These are phyloP conservation scores for Tachysurus fulvidraco DNA, from an alignment of 2,113 vertebrate species.

Conservation along the genomic window DNA sequence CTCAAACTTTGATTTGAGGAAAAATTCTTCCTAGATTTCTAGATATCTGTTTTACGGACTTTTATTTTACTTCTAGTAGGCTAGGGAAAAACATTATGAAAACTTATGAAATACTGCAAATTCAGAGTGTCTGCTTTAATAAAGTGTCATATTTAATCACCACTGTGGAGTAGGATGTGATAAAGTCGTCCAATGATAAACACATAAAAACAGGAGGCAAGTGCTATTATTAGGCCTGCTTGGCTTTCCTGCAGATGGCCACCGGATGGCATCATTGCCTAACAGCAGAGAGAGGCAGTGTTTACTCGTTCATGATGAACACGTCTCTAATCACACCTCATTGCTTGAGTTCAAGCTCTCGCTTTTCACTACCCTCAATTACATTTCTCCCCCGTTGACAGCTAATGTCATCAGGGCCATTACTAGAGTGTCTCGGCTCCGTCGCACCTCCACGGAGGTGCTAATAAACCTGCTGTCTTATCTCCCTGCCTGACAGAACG, in stretches of 20 bases:
- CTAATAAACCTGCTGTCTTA: constrained; percentile 31
- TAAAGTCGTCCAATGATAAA: no score
- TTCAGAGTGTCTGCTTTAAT: no score
- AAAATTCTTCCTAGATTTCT: no score
- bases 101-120: no score
- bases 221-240: neutral
- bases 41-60: no score
- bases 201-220: no score
- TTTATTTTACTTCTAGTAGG: no score
- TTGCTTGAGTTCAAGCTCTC: constrained; percentile 22
- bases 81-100: no score
- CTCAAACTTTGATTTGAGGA: no score
- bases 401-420: constrained; percentile 35
- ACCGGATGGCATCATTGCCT: constrained; percentile 64
- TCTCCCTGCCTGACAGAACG: constrained; percentile 21
- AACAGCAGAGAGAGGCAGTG: neutral
- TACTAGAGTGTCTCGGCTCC: constrained; percentile 17
- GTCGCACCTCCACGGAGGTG: neutral
- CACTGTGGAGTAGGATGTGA: no score
- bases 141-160: no score
- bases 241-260: neutral
- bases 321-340: constrained; percentile 12
- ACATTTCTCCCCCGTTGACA: constrained; percentile 14
- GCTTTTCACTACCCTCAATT: constrained; percentile 36
- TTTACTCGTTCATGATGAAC: neutral